Evolutionary conservation across 2,113 vertebrate genomes (phyloP).

Genomic region (Pterophyllum scalare): DNA sequence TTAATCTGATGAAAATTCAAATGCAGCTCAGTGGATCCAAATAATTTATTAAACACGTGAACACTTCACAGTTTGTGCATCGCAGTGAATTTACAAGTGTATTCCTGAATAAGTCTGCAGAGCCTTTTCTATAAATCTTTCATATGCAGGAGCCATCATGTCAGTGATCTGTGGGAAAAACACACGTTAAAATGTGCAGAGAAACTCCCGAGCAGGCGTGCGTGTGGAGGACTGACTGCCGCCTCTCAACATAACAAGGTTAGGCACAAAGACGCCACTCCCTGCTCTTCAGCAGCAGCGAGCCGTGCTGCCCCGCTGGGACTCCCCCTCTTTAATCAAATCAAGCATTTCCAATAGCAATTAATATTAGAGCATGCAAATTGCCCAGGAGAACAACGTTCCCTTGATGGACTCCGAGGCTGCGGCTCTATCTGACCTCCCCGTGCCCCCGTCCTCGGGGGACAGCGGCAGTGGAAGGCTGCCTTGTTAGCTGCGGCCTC

Average conservation of each 20-base stretch:
- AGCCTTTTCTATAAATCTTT: conserved; percentile 4
- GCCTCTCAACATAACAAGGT: conserved; percentile 53
- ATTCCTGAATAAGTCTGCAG: neutral
- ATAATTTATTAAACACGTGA: conserved; percentile 2
- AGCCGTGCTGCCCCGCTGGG: conserved; percentile 16
- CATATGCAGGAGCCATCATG: neutral
- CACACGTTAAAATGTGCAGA: conserved; percentile 1
- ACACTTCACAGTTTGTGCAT: neutral
- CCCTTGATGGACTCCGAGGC: conserved; percentile 21
- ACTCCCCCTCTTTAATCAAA: conserved; percentile 59
- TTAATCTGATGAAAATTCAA: neutral
- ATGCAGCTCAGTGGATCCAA: conserved; percentile 3
- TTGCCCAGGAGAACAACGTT: conserved; percentile 44
- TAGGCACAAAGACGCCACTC: conserved; percentile 32
- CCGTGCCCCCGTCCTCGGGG: neutral
- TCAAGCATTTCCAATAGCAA: conserved; percentile 62
- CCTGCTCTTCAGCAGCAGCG: conserved; percentile 16
- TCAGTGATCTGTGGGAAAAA: neutral
- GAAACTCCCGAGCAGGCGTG: neutral
- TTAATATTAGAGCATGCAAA: conserved; percentile 63
- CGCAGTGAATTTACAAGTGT: neutral
- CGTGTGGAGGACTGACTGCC: neutral
- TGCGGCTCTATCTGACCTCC: neutral
- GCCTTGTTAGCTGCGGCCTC: conserved; percentile 10
- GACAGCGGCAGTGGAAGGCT: neutral